These are phyloP conservation scores for Hemaris fuciformis DNA, from an alignment of 2,888 invertebrate species.

Conservation along the genomic window DNA sequence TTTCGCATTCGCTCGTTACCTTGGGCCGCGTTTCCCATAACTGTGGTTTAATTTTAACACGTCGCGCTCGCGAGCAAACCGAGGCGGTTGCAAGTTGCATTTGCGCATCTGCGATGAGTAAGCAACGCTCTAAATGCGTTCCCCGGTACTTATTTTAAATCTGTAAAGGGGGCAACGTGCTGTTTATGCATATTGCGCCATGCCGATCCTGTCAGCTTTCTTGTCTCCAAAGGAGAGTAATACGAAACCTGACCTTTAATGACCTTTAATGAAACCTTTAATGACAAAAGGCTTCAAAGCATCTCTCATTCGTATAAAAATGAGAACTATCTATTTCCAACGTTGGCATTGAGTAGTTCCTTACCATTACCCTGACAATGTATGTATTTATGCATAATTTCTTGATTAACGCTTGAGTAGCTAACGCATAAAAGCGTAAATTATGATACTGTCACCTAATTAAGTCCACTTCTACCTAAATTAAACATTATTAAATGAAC, in stretches of 20 bases:
- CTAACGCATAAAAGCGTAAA: too few relatives aligned
- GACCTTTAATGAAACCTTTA: too few relatives aligned
- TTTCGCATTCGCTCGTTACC: constrained; percentile 1
- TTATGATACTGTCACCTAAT: too few relatives aligned
- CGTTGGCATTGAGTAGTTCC: too few relatives aligned
- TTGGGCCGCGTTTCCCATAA: constrained; percentile 34
- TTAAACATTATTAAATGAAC: too few relatives aligned
- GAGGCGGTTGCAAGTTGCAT: constrained; percentile 44
- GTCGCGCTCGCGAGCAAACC: constrained; percentile 50
- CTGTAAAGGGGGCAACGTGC: constrained; percentile 42
- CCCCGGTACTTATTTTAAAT: constrained; percentile 46
- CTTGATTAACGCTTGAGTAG: too few relatives aligned
- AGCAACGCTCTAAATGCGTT: constrained; percentile 48
- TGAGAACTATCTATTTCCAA: too few relatives aligned
- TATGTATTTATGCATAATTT: too few relatives aligned
- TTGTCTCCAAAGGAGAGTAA: not conserved
- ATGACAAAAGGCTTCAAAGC: too few relatives aligned
- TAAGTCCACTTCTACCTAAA: too few relatives aligned
- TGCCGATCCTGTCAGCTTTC: not conserved
- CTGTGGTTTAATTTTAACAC: constrained; percentile 52
- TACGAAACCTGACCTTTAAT: not conserved
- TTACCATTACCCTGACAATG: too few relatives aligned
- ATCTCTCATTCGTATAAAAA: too few relatives aligned
- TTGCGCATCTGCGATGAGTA: constrained; percentile 58
- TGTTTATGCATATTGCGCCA: constrained; percentile 28